phyloP scores from a whole-genome alignment of 2,113 vertebrate genomes.

The Gymnobelideus leadbeateri region DNA sequence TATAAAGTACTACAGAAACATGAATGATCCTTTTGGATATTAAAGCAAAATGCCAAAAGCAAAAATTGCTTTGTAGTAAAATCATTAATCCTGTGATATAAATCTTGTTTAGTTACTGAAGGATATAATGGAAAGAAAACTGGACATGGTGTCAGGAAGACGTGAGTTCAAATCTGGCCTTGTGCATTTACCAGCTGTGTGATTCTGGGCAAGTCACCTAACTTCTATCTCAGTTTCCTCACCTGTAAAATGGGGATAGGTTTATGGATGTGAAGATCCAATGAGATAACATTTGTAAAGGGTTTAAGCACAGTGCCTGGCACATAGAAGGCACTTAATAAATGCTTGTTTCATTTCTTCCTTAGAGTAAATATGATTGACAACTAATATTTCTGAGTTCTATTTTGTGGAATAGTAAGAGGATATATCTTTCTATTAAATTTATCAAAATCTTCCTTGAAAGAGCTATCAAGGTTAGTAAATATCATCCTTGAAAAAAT shows the following conservation, averaged over 20 bases:
- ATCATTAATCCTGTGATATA: not conserved
- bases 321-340: not conserved
- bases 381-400: not conserved
- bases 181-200: not conserved
- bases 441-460: not conserved
- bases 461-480: not conserved
- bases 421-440: not conserved
- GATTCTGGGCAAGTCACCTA: too few species aligned
- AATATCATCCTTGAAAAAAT: not conserved
- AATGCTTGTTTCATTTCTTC: not conserved
- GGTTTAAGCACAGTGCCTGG: not conserved
- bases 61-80: not conserved
- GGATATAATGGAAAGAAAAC: not conserved
- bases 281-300: not conserved
- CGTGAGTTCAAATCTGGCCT: not conserved
- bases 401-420: not conserved
- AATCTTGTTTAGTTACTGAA: not conserved
- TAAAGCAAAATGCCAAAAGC: not conserved
- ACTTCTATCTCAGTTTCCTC: not conserved
- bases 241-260: not conserved
- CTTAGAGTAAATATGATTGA: not conserved
- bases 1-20: not conserved
- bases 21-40: not conserved
- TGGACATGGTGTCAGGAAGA: not conserved
- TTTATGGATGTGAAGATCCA: not conserved